Base-by-base conservation (phyloP, 2,888 invertebrate species). In the Eurytoma adleriae region DNA sequence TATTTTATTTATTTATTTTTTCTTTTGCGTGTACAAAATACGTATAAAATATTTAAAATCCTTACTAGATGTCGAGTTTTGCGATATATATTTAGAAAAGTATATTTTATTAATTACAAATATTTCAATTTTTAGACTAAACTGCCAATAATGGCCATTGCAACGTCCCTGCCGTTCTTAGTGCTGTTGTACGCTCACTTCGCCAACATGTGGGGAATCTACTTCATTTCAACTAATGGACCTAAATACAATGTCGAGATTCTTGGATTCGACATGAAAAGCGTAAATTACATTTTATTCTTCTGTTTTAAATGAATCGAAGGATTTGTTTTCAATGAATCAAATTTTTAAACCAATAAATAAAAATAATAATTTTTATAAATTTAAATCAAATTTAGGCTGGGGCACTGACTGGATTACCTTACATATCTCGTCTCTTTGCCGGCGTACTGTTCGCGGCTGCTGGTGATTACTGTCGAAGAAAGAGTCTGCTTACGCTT, bases 171-270 rank as follows among this genome's bases (percentile, higher is more conserved):
- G 61, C 96, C 96, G 48, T 96, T 96, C 89, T 92, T 94, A 90
- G 94, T 94, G 0, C 91, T 96, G 86, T 84, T 93, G 4, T 89
- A 95, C 67, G 91, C 96, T 18, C 96, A 96, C 85, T 96, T 94
- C 86, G 96, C 96, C 48, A 96, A 95, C 85, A 92, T 95, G 87
- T 96, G 96, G 96, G 96, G 96, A 3, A 91, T 96, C 69, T 96
- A 95, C 87, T 95, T 96, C 87, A 92, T 96, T 71, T 93, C 96
- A 89, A 96, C 95, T 0, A 95, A 95, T 61, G 96, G 96, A 4
- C 96, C 96, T 0, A 96, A 95, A 86, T 96, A 95, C 88, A 93
- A 96, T 84, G 94, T 95, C 67, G 94, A 94, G 86, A 93, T 95
- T 13, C 91, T 96, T 69, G 95, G 95, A 18, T 95, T 96, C 85